Conservation (phyloP, 1,140 invertebrate species). For the Ridgeia piscesae region DNA sequence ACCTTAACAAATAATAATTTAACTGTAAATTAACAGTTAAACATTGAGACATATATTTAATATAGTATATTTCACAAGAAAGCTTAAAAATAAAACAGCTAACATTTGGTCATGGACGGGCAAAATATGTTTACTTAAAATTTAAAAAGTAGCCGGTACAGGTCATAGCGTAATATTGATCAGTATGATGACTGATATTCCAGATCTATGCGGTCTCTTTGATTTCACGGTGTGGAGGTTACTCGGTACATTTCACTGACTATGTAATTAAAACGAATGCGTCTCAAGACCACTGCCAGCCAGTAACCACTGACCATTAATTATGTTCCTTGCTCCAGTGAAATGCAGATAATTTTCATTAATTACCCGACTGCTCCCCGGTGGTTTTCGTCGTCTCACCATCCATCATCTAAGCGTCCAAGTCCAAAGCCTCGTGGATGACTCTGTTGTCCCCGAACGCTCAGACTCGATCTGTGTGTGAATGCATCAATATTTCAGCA, state of each 20-base stretch:
- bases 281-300: background rate
- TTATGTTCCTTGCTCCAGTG: background rate
- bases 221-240: background rate
- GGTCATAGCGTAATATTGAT: too few species aligned
- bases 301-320: background rate
- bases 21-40: too few species aligned
- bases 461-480: background rate
- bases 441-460: background rate
- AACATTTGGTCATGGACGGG: too few species aligned
- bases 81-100: too few species aligned
- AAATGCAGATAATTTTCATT: background rate
- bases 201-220: too few species aligned
- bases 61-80: too few species aligned
- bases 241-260: background rate
- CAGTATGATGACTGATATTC: too few species aligned
- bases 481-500: conserved; percentile 1
- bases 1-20: too few species aligned
- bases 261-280: background rate
- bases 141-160: too few species aligned
- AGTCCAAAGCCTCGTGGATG: background rate
- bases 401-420: background rate
- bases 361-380: background rate
- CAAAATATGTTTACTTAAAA: too few species aligned
- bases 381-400: too few species aligned
- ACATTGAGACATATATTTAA: too few species aligned